A percentile compares a stretch with the other conserved stretches of the same genome.
These are phyloP conservation scores for Nothoprocta perdicaria DNA, from an alignment of 2,113 vertebrate species.

Conservation along the genomic window DNA sequence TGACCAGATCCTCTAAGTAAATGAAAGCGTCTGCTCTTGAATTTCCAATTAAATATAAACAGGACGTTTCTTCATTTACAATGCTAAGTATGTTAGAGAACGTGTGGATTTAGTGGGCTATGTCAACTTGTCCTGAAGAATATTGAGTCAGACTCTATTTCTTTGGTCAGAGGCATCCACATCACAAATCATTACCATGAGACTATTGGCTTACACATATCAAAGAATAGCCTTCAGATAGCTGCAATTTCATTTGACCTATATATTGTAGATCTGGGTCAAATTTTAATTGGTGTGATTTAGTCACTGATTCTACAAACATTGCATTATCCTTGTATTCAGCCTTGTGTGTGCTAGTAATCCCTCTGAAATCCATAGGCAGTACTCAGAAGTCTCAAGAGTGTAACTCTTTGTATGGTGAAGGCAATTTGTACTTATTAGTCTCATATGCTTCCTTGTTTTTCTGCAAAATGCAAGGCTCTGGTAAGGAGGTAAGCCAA, in stretches of 20 bases:
- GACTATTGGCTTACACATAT: not conserved
- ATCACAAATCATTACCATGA: not conserved
- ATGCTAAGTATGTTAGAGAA: not conserved
- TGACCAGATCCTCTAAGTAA: not conserved
- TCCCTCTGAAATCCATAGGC: not conserved
- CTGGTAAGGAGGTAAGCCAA: not conserved
- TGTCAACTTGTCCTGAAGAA: not conserved
- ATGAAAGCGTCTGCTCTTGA: not conserved
- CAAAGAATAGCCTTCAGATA: not conserved
- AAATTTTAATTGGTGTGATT: slow-evolving; percentile 34
- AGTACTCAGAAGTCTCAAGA: not conserved
- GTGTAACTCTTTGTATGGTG: not conserved
- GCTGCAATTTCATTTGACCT: slow-evolving; percentile 18
- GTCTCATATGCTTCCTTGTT: not conserved
- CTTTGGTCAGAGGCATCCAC: not conserved
- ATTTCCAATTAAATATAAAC: not conserved
- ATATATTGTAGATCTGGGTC: not conserved
- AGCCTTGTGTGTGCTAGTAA: not conserved
- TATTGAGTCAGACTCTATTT: not conserved
- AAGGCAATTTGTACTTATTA: not conserved
- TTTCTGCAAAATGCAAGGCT: not conserved
- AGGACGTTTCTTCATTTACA: not conserved
- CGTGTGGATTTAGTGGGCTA: not conserved
- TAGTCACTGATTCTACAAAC: not conserved
- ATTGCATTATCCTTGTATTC: not conserved